A percentile compares a stretch with the other conserved stretches of the same genome.
phyloP scores from a whole-genome alignment of 1,140 invertebrate genomes.

The Ephestia elutella region DNA sequence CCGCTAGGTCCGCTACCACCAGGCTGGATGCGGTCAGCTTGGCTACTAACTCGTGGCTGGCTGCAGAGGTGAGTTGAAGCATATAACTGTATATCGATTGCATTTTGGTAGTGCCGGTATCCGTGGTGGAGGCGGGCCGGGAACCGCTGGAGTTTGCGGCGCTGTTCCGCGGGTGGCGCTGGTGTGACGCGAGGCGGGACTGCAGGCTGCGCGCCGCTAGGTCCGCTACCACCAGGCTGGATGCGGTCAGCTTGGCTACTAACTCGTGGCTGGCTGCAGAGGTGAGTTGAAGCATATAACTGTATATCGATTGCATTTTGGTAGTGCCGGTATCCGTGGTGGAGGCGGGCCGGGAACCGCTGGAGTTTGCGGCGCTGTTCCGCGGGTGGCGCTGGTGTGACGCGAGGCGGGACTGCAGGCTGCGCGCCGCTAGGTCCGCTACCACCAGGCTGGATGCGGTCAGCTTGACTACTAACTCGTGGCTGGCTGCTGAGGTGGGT shows the following conservation, averaged over 20 bases:
- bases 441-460: conserved; percentile 81
- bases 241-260: conserved; percentile 79
- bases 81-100: no score
- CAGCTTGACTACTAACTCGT: conserved; percentile 77
- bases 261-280: conserved; percentile 72
- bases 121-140: conserved; percentile 84
- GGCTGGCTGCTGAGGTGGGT: conserved; percentile 64
- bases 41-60: conserved; percentile 75
- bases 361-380: conserved; percentile 90
- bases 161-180: conserved; percentile 85
- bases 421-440: conserved; percentile 73
- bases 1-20: conserved; percentile 77
- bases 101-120: conserved; percentile 85
- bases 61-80: conserved; percentile 49
- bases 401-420: conserved; percentile 41
- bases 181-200: conserved; percentile 52
- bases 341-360: conserved; percentile 86
- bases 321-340: conserved; percentile 85
- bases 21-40: conserved; percentile 81
- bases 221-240: conserved; percentile 80
- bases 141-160: conserved; percentile 92
- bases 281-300: conserved; percentile 28
- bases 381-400: conserved; percentile 79
- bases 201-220: conserved; percentile 60
- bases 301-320: no score